Percentiles rank a stretch among this genome's conserved stretches.
Evolutionary conservation across 2,113 vertebrate species (phyloP).

Genomic region (Catharus bicknelli): DNA sequence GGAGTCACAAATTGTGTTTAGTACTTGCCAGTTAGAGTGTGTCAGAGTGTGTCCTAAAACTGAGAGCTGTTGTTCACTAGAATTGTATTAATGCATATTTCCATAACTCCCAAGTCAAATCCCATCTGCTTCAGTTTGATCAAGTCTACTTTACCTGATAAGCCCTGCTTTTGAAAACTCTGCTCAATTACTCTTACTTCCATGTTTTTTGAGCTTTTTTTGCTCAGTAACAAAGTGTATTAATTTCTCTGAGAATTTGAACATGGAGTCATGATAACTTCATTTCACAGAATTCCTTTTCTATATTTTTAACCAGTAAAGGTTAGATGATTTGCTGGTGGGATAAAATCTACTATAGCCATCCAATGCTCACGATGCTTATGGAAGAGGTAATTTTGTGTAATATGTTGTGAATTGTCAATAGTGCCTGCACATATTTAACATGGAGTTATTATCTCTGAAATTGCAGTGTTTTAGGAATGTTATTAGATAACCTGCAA

Average conservation of each 20-base stretch:
- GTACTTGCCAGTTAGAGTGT: background rate
- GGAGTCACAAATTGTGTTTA: background rate
- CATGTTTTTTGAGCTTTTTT: background rate
- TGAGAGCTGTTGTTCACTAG: background rate
- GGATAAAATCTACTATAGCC: background rate
- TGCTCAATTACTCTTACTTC: background rate
- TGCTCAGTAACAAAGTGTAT: background rate
- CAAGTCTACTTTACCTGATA: background rate
- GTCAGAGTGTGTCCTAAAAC: background rate
- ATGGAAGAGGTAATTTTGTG: background rate
- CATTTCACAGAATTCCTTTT: background rate
- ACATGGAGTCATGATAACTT: background rate
- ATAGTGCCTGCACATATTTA: background rate
- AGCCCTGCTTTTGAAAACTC: background rate
- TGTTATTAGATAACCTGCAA: background rate
- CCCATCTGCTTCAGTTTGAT: background rate
- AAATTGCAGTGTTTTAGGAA: background rate
- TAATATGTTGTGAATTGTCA: background rate
- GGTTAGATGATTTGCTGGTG: background rate
- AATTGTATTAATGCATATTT: background rate
- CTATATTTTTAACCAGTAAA: background rate
- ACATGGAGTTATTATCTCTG: background rate
- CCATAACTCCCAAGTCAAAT: background rate
- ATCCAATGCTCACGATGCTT: background rate
- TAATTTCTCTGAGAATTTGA: background rate